A percentile compares a stretch with the other conserved stretches of the same genome.
These are phyloP conservation scores for Mizuhopecten yessoensis DNA, from an alignment of 1,140 invertebrate genomes.

Conservation along the genomic window DNA sequence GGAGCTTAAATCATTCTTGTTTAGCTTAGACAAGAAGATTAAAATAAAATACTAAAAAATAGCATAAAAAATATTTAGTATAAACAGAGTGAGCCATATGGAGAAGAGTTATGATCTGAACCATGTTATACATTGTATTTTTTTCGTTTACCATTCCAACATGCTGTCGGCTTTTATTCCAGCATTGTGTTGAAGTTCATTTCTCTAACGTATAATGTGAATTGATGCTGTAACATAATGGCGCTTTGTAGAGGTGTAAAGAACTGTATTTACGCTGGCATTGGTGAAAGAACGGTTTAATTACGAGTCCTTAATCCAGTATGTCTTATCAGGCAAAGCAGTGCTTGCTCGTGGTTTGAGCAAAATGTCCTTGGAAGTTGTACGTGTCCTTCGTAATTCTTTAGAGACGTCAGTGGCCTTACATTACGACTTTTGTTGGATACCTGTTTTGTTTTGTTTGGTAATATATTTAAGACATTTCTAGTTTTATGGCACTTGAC, in stretches of 20 bases:
- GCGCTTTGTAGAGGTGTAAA: constrained; percentile 16
- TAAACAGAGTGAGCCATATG: neutral
- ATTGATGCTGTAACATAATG: constrained; percentile 17
- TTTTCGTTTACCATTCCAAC: neutral
- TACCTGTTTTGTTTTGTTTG: neutral
- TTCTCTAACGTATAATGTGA: neutral
- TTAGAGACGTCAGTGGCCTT: neutral
- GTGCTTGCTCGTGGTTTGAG: neutral
- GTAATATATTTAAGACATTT: constrained; percentile 10
- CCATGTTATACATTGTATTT: neutral
- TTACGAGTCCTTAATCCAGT: constrained; percentile 14
- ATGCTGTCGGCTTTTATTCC: constrained; percentile 22
- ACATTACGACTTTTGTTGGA: neutral
- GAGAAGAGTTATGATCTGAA: neutral
- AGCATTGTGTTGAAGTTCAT: constrained; percentile 22
- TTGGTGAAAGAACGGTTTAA: constrained; percentile 21
- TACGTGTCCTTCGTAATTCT: neutral
- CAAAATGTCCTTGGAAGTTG: neutral
- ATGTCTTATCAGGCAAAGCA: neutral
- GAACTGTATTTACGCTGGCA: neutral
- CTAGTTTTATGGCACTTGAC: neutral
- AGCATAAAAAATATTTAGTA: neutral
- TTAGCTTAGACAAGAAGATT: neutral
- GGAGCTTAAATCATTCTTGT: neutral
- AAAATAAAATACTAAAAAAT: neutral